phyloP scores from a whole-genome alignment of 1,140 invertebrate genomes.

The Dendroctonus ponderosae region DNA sequence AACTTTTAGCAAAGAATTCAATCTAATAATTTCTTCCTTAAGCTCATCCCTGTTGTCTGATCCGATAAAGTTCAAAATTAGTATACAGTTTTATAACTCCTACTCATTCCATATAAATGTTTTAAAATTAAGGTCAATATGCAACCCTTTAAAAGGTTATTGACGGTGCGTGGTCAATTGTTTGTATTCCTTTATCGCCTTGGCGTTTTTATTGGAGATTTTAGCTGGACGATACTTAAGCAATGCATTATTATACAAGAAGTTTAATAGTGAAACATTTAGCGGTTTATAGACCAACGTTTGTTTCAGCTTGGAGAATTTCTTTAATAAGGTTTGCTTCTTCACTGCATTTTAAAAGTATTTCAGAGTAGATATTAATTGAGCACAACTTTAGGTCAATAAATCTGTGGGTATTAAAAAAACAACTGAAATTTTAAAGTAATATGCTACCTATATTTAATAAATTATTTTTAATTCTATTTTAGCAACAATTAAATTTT shows the following conservation, averaged over 20 bases:
- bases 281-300: not conserved
- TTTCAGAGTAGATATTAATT: not conserved
- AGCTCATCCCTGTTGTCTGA: too few relatives aligned
- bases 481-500: not conserved
- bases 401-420: not conserved
- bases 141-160: too few relatives aligned
- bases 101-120: too few relatives aligned
- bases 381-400: too few relatives aligned
- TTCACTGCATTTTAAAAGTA: constrained; percentile 1
- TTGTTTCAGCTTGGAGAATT: not conserved
- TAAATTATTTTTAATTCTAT: not conserved
- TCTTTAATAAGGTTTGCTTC: not conserved
- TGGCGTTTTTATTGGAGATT: constrained; percentile 18
- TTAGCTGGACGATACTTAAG: constrained; percentile 5
- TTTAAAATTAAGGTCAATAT: too few relatives aligned
- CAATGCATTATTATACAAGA: not conserved
- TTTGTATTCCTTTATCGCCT: constrained; percentile 24
- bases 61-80: too few relatives aligned
- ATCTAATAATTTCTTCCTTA: too few relatives aligned
- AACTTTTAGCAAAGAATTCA: too few relatives aligned
- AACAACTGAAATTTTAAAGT: not conserved
- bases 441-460: not conserved
- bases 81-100: too few relatives aligned
- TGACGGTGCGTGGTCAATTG: not conserved
- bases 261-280: not conserved